Base-by-base conservation (phyloP, 2,113 vertebrate genomes). In the Platanista minor region DNA sequence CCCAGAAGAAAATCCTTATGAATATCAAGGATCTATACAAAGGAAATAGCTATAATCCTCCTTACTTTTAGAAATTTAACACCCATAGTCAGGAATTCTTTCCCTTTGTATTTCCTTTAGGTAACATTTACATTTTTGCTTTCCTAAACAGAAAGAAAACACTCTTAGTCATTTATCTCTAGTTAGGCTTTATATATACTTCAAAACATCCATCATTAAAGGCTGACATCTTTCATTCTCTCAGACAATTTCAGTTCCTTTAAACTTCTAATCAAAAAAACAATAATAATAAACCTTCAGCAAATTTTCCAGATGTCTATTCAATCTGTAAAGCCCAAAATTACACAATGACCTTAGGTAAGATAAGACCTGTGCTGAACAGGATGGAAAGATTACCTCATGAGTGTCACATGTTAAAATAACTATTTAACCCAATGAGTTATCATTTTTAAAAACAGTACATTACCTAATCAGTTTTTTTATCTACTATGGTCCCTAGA, bases 361-460 rank as follows among this genome's bases (percentile, higher is more conserved):
- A 64, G 15, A 64, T 39, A 93, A 96, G 83, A 95, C 12, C 5
- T 4, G 8, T 20, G 7, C 39, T 92, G n/a, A 89, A 67, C 27
- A 95, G 27, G 31, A 87, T 87, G 23, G 59, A 92, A 97, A 90
- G 39, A 92, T 91, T 78, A 96, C 25, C 15, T 97, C 77, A 74
- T 25, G 21, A n/a, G 8, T 78, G 80, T 81, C 81, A 90, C 27
- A 71, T 69, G 46, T 46, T 93, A 21, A 69, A 83, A 75, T 75
- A 66, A 72, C 29, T 74, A 92, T 72, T 94, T 80, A 94, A 86
- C 7, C 31, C 72, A 94, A 61, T 92, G 67, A 89, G 23, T 66
- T 83, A 87, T 5, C 29, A 61, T 85, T 92, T 89, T 90, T 94
- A 66, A 94, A 93, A 96, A 96, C 52, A 89, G 67, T 69, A 29